Base-by-base conservation (phyloP, 2,888 invertebrate species). In the Lamproptera curius region DNA sequence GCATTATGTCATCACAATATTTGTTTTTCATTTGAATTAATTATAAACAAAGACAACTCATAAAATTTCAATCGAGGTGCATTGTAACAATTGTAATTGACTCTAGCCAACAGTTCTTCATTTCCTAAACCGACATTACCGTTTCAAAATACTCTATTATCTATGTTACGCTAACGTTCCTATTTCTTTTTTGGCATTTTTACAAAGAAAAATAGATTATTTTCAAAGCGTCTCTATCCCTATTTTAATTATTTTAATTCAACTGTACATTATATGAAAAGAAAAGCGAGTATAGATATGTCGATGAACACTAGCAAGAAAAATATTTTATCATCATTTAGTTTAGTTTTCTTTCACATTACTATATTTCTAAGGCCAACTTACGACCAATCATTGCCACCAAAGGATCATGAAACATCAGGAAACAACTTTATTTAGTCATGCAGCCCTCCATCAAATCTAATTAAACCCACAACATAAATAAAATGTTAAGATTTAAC, bases 401-500 rank as follows among this genome's bases (percentile, higher is more conserved):
- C n/a, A n/a, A n/a, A n/a, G n/a, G n/a, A n/a, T n/a, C n/a, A n/a
- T n/a, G n/a, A n/a, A n/a, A n/a, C n/a, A n/a, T n/a, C n/a, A n/a
- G n/a, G n/a, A n/a, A n/a, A n/a, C n/a, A n/a, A n/a, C n/a, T n/a
- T n/a, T 23, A 43, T 17, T 9, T 11, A 31, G 13, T 34, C 31
- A 53, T 46, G 48, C 36, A 44, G 51, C 31, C 51, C 56, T 42
- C 49, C 50, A 55, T 36, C 16, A 37, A 38, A 37, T 37, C 20
- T n/a, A 63, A 63, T 62, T 60, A 58, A 57, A 57, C 57, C 52
- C 47, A 65, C 64, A 80, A 79, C 78, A 73, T 70, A 79, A 77
- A 73, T 79, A 80, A 73, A 80, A 78, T 77, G 76, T 79, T 69
- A 77, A 77, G 55, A 50, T 68, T 75, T 71, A 81, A 81, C 80